Conservation (phyloP, 2,113 vertebrate species). For the Ceuthmochares aereus region DNA sequence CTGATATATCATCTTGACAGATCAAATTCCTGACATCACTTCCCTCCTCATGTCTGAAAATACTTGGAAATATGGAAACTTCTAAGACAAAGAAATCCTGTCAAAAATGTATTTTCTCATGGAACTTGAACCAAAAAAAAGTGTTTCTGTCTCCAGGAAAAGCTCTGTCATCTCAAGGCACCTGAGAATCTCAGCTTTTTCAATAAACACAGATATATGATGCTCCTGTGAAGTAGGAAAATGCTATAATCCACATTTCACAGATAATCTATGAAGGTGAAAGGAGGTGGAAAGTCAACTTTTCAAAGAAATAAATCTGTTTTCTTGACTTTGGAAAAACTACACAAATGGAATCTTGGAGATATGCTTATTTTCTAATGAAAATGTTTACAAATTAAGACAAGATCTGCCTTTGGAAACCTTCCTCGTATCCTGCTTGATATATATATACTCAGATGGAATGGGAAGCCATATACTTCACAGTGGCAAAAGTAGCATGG, state of each 20-base stretch:
- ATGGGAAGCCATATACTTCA: neutral
- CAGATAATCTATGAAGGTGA: constrained; percentile 14
- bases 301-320: constrained; percentile 39
- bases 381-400: constrained; percentile 45
- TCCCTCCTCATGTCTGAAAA: neutral
- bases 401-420: neutral
- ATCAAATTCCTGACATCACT: neutral
- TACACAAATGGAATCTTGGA: neutral
- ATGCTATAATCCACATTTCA: constrained; percentile 18
- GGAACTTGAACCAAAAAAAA: neutral
- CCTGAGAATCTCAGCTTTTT: neutral
- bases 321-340: constrained; percentile 34
- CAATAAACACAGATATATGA: neutral
- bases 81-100: neutral
- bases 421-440: neutral
- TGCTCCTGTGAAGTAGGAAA: neutral
- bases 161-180: neutral
- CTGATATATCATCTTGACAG: neutral
- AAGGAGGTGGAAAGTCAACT: neutral
- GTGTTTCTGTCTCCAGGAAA: neutral
- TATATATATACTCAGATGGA: neutral
- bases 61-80: constrained; percentile 18
- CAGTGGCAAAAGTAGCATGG: neutral
- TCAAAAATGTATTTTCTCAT: neutral
- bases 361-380: neutral